A percentile compares a stretch with the other conserved stretches of the same genome.
These are phyloP conservation scores for Platorchestia sp. DNA, from an alignment of 1,140 invertebrate species.

Conservation along the genomic window DNA sequence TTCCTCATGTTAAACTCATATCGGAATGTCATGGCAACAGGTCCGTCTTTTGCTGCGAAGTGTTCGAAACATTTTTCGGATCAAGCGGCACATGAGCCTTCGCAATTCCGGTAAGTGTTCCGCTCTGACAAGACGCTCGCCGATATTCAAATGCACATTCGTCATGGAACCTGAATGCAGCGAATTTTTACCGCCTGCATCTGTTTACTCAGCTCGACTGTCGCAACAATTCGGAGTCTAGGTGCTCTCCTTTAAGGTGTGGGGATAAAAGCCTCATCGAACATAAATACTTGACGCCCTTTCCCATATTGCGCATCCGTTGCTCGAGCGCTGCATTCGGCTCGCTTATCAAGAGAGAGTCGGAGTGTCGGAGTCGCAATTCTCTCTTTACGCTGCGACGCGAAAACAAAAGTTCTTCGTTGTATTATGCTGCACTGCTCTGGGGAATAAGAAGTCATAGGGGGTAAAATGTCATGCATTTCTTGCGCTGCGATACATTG, in stretches of 20 bases:
- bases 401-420: too few species aligned
- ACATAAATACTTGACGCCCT: not conserved
- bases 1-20: not conserved
- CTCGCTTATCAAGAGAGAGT: not conserved
- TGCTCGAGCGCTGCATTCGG: not conserved
- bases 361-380: not conserved
- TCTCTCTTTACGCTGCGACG: not conserved
- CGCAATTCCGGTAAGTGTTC: not conserved
- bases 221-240: not conserved
- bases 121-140: not conserved
- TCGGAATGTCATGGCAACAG: not conserved
- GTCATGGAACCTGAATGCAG: not conserved
- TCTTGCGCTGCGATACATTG: not conserved
- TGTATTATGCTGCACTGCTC: too few species aligned
- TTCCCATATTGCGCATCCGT: not conserved
- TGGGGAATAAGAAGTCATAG: not conserved
- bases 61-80: not conserved
- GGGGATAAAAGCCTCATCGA: not conserved
- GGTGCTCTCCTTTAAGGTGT: not conserved
- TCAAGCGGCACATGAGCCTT: not conserved
- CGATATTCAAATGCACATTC: not conserved
- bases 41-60: not conserved
- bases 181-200: not conserved
- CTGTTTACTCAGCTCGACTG: not conserved
- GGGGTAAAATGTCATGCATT: not conserved